A percentile compares a stretch with the other conserved stretches of the same genome.
Conservation (phyloP, 2,113 vertebrate species). For the Mormyrus iriodes region DNA sequence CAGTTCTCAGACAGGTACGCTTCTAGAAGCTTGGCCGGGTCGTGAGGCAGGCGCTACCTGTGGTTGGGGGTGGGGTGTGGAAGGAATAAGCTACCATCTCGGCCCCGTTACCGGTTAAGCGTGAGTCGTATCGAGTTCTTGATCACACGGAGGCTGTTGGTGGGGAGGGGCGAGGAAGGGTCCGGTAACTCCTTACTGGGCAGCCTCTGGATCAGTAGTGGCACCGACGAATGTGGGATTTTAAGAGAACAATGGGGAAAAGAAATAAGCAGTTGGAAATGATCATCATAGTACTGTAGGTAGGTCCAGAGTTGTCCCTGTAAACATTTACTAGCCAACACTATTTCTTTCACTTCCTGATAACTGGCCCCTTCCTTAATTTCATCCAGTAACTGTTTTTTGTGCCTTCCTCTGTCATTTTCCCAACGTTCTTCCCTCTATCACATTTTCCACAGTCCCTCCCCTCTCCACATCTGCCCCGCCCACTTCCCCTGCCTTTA, state of each 20-base stretch:
- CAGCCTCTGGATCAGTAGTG: conserved; percentile 67
- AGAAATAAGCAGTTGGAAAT: neutral
- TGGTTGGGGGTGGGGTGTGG: neutral
- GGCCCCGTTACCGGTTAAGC: conserved; percentile 73
- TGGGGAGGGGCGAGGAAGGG: conserved; percentile 84
- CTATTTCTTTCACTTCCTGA: neutral
- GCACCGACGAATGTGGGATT: neutral
- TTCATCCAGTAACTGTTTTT: neutral
- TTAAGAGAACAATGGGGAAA: neutral
- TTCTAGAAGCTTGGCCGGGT: conserved; percentile 47
- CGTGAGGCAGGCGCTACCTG: neutral
- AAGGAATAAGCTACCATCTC: neutral
- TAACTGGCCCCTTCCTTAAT: neutral
- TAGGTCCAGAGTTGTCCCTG: too few relatives aligned
- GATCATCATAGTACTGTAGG: too few relatives aligned
- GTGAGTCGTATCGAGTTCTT: conserved; percentile 96
- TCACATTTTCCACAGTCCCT: neutral
- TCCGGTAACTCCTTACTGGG: conserved; percentile 94
- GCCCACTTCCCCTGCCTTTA: neutral
- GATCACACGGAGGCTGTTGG: conserved; percentile 81
- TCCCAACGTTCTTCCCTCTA: neutral
- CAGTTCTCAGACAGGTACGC: neutral
- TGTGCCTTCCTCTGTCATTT: neutral
- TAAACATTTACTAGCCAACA: too few relatives aligned
- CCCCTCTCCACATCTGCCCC: neutral